phyloP scores from a whole-genome alignment of 2,113 vertebrate genomes.

The Orthochromis indermauri region DNA sequence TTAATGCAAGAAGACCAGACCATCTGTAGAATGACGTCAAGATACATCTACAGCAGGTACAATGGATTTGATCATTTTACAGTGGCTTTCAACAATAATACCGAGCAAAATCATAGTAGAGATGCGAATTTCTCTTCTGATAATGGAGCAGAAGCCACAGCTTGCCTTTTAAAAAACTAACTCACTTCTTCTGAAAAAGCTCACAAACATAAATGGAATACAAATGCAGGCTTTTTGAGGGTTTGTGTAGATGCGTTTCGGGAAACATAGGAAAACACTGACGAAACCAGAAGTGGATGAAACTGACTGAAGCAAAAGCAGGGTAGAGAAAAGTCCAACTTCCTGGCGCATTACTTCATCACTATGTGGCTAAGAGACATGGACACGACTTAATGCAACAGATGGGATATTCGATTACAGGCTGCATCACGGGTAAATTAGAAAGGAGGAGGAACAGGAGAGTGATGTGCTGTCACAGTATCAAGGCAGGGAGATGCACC shows the following conservation, averaged over 20 bases:
- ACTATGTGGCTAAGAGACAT: neutral
- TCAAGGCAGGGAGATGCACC: conserved; percentile 2
- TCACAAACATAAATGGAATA: neutral
- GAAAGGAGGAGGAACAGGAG: neutral
- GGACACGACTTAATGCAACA: neutral
- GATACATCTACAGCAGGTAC: neutral
- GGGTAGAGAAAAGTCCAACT: neutral
- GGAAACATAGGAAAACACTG: neutral
- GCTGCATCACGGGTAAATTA: conserved; percentile 39
- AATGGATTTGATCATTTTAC: neutral
- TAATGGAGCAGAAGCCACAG: neutral
- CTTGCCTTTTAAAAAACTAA: neutral
- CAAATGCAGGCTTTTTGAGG: neutral
- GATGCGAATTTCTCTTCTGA: neutral
- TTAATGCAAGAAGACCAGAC: neutral
- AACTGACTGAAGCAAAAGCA: neutral
- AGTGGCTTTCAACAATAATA: neutral
- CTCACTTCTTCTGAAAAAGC: neutral
- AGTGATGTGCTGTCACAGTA: conserved; percentile 18
- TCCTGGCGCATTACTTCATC: neutral
- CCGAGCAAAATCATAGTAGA: neutral
- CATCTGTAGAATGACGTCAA: neutral
- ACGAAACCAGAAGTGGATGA: neutral
- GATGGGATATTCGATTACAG: conserved; percentile 42
- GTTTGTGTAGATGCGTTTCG: neutral